phyloP scores from a whole-genome alignment of 1,140 invertebrate species.

The Linepithema humile region DNA sequence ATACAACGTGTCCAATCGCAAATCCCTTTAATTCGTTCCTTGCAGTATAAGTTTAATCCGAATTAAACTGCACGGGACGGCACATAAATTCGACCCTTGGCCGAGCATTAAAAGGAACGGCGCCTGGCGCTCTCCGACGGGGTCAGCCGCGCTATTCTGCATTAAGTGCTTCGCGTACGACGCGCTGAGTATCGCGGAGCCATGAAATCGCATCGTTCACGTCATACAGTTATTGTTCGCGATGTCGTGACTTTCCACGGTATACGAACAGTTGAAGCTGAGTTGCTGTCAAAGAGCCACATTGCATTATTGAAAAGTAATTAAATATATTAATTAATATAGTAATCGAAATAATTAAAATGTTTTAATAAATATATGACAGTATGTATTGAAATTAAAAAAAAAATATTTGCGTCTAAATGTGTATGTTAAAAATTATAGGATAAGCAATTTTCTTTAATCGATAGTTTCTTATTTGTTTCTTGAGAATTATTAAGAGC shows the following conservation, averaged over 20 bases:
- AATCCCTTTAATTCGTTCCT: slow-evolving; percentile 82
- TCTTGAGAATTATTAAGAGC: slow-evolving; percentile 1
- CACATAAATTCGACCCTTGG: slow-evolving; percentile 77
- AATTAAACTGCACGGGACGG: slow-evolving; percentile 80
- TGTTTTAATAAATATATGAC: not conserved
- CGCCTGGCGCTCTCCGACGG: slow-evolving; percentile 35
- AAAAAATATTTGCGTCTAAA: not conserved
- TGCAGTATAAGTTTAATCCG: slow-evolving; percentile 81
- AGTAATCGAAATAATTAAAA: not conserved
- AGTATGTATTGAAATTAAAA: not conserved
- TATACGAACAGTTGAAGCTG: not conserved
- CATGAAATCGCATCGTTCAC: slow-evolving; percentile 63
- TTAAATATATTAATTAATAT: not conserved
- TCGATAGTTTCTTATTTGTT: not conserved
- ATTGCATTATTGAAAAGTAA: not conserved
- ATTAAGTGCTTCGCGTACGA: slow-evolving; percentile 60
- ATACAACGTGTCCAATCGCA: slow-evolving; percentile 81
- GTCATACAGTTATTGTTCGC: slow-evolving; percentile 46
- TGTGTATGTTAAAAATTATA: not conserved
- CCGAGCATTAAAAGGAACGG: slow-evolving; percentile 75
- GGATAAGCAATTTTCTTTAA: not conserved
- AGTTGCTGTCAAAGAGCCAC: not conserved
- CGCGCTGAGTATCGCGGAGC: slow-evolving; percentile 18
- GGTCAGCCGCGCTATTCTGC: slow-evolving; percentile 30
- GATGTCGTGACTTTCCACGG: slow-evolving; percentile 21